These are phyloP conservation scores for Pseudomyrmex pallidus DNA, from an alignment of 1,140 invertebrate genomes.

Conservation along the genomic window DNA sequence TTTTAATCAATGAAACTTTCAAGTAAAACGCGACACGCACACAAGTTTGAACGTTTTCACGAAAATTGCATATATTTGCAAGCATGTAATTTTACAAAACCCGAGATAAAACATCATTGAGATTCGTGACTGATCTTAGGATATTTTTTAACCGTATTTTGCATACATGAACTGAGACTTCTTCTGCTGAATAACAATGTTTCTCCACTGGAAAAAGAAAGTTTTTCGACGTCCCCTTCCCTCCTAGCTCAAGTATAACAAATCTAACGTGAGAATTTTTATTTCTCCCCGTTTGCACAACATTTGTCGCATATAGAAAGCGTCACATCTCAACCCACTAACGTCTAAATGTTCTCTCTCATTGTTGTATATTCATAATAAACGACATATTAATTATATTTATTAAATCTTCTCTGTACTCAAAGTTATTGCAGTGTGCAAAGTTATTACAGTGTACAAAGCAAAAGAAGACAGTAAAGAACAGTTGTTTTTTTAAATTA, in stretches of 20 bases:
- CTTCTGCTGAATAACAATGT: conserved; percentile 65
- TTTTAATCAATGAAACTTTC: too few relatives aligned
- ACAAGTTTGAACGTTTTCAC: too few relatives aligned
- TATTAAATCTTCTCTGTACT: too few relatives aligned
- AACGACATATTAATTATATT: not conserved
- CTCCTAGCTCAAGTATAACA: conserved; percentile 24
- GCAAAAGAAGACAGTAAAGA: too few relatives aligned
- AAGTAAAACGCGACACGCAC: too few relatives aligned
- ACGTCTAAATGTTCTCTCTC: not conserved
- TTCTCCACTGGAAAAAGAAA: conserved; percentile 60
- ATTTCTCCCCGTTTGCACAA: conserved; percentile 16
- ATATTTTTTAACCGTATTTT: conserved; percentile 41
- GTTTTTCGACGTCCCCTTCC: conserved; percentile 45
- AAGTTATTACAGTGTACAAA: too few relatives aligned
- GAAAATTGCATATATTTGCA: too few relatives aligned
- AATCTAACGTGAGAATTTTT: conserved; percentile 50
- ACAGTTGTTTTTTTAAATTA: not conserved
- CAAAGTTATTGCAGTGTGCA: not conserved
- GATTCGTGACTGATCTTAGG: conserved; percentile 47
- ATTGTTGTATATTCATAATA: not conserved
- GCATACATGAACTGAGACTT: conserved; percentile 57
- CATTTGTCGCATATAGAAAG: conserved; percentile 26
- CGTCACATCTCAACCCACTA: conserved; percentile 1
- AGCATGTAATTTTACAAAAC: too few relatives aligned
- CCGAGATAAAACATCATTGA: conserved; percentile 13